These are phyloP conservation scores for Anabacerthia variegaticeps DNA, from an alignment of 2,797 vertebrate genomes.

Conservation along the genomic window DNA sequence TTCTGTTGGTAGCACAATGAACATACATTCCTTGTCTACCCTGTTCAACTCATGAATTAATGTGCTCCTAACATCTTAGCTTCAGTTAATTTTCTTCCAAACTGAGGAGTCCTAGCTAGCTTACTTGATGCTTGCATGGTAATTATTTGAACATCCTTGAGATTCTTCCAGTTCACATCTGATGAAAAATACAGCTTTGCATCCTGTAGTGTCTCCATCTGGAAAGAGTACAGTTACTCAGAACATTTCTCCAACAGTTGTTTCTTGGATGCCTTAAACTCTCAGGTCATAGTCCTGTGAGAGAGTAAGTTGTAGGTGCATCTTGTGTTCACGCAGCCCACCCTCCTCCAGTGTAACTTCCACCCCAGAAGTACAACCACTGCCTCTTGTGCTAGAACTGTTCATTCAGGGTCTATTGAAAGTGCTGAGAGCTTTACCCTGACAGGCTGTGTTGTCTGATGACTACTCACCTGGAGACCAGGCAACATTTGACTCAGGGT, in stretches of 20 bases:
- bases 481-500: neutral
- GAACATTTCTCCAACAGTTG: neutral
- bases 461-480: too few species aligned
- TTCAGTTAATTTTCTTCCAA: neutral
- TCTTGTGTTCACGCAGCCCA: neutral
- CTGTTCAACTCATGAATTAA: neutral
- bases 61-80: neutral
- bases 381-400: neutral
- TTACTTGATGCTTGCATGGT: neutral
- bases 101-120: neutral
- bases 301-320: neutral
- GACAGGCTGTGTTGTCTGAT: neutral
- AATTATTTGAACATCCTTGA: neutral
- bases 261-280: neutral
- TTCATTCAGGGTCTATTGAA: neutral
- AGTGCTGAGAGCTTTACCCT: neutral
- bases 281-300: neutral
- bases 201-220: neutral
- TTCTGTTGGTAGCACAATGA: neutral
- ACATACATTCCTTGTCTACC: neutral
- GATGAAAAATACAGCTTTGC: neutral
- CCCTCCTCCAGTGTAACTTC: neutral
- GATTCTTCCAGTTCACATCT: neutral
- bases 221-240: neutral
- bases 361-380: neutral